phyloP scores from a whole-genome alignment of 1,140 invertebrate genomes.

The Physella acuta region DNA sequence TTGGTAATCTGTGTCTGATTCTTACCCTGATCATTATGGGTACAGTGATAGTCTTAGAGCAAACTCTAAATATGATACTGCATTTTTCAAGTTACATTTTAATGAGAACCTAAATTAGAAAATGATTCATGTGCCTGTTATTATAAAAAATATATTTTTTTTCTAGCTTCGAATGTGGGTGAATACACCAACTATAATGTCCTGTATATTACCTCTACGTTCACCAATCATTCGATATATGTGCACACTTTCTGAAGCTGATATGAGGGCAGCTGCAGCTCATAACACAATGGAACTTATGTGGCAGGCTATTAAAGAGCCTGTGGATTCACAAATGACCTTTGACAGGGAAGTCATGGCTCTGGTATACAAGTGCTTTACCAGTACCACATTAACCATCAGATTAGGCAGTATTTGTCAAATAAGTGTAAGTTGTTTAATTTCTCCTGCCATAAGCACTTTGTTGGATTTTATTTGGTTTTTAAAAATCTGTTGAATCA shows the following conservation, averaged over 20 bases:
- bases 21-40: too few relatives aligned
- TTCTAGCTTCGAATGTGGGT: constrained; percentile 79
- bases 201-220: constrained; percentile 82
- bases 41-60: too few relatives aligned
- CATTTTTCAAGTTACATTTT: too few relatives aligned
- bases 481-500: too few relatives aligned
- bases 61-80: too few relatives aligned
- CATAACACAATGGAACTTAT: constrained; percentile 94
- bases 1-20: neutral
- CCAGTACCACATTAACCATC: constrained; percentile 85
- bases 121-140: too few relatives aligned
- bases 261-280: constrained; percentile 80
- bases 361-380: constrained; percentile 92
- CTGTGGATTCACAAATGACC: constrained; percentile 75
- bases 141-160: too few relatives aligned
- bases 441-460: neutral
- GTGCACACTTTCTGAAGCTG: constrained; percentile 88
- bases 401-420: constrained; percentile 87
- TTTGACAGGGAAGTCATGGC: constrained; percentile 88
- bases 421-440: constrained; percentile 70
- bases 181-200: constrained; percentile 84
- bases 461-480: too few relatives aligned
- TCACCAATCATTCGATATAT: constrained; percentile 84
- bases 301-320: constrained; percentile 91
- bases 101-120: too few relatives aligned